Evolutionary conservation across 2,797 vertebrate species (phyloP).

Genomic region (Anguilla anguilla): DNA sequence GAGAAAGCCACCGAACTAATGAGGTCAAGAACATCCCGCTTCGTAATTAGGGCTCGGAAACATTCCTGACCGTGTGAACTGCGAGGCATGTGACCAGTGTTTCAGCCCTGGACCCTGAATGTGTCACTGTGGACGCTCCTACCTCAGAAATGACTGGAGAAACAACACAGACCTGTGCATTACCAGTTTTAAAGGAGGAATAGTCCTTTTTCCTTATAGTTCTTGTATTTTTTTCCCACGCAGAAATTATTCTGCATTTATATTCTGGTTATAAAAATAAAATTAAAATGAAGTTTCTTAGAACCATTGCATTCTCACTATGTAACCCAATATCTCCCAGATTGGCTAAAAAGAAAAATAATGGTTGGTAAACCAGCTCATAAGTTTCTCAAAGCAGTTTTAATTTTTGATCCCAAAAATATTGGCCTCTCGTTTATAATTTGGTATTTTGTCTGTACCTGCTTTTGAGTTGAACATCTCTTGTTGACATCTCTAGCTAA

Average conservation of each 20-base stretch:
- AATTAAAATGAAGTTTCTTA: neutral
- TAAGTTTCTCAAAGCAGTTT: too few species aligned
- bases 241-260: neutral
- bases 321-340: too few species aligned
- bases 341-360: too few species aligned
- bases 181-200: neutral
- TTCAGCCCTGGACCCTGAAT: neutral
- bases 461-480: neutral
- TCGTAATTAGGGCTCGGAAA: slow-evolving; percentile 6
- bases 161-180: neutral
- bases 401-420: too few species aligned
- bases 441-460: too few species aligned
- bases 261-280: neutral
- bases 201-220: neutral
- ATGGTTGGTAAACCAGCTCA: too few species aligned
- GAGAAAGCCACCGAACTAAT: slow-evolving; percentile 27
- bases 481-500: neutral
- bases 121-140: neutral
- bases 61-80: neutral
- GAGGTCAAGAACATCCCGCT: slow-evolving; percentile 25
- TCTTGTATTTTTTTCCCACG: neutral
- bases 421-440: too few species aligned
- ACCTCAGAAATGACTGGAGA: neutral
- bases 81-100: neutral
- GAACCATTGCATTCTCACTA: neutral